Evolutionary conservation across 2,113 vertebrate species (phyloP).

Genomic region (Rutilus rutilus): DNA sequence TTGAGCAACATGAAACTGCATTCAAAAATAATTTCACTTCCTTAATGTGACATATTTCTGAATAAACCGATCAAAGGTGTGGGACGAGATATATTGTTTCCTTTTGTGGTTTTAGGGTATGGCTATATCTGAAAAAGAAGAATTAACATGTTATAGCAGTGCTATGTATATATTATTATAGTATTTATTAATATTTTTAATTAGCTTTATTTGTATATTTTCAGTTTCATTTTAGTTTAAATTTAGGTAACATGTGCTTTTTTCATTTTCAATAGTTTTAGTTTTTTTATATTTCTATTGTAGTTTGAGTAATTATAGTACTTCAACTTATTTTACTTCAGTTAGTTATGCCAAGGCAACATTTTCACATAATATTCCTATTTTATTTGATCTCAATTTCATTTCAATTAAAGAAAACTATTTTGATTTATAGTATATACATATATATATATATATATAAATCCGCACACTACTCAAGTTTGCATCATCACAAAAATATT

Average conservation of each 20-base stretch:
- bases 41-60: background rate
- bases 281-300: background rate
- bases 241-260: background rate
- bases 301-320: background rate
- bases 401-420: background rate
- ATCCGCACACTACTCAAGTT: too few relatives aligned
- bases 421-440: background rate
- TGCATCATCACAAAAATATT: too few relatives aligned
- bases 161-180: background rate
- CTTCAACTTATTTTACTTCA: background rate
- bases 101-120: background rate
- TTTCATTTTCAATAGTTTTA: background rate
- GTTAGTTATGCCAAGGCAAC: background rate
- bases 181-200: background rate
- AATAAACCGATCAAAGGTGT: background rate
- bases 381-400: too few relatives aligned
- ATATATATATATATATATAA: too few relatives aligned
- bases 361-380: background rate
- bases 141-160: background rate
- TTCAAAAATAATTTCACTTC: background rate
- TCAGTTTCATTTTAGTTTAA: background rate
- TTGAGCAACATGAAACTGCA: conserved; percentile 2
- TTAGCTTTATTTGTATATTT: background rate
- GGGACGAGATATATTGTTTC: background rate
- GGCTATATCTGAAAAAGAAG: background rate